These are phyloP conservation scores for Drosophila melanogaster DNA, from an alignment of 1,140 invertebrate genomes.

Conservation along the genomic window Release_6_plus_ISO1_MT NC_004354.4:2180001-2180500, in stretches of 20 bases:
- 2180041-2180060: constrained; percentile 87
- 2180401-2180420: constrained; percentile 33
- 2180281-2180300: constrained; percentile 87
- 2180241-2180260: constrained; percentile 85
- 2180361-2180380: constrained; percentile 55
- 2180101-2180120: constrained; percentile 92
- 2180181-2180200: constrained; percentile 87
- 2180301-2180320: constrained; percentile 88
- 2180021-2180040: constrained; percentile 91
- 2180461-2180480: constrained; percentile 85
- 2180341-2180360: constrained; percentile 85
- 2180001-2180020: constrained; percentile 84
- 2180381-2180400: no score
- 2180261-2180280: constrained; percentile 86
- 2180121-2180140: constrained; percentile 88
- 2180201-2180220: constrained; percentile 87
- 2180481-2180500: constrained; percentile 57
- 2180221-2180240: constrained; percentile 51
- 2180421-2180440: constrained; percentile 81
- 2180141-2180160: constrained; percentile 86
- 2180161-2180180: constrained; percentile 86
- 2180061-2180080: constrained; percentile 87
- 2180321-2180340: constrained; percentile 85
- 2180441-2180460: constrained; percentile 84
- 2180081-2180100: constrained; percentile 90